phyloP scores from a whole-genome alignment of 2,888 invertebrate species.

The Rhogogaster chlorosoma region DNA sequence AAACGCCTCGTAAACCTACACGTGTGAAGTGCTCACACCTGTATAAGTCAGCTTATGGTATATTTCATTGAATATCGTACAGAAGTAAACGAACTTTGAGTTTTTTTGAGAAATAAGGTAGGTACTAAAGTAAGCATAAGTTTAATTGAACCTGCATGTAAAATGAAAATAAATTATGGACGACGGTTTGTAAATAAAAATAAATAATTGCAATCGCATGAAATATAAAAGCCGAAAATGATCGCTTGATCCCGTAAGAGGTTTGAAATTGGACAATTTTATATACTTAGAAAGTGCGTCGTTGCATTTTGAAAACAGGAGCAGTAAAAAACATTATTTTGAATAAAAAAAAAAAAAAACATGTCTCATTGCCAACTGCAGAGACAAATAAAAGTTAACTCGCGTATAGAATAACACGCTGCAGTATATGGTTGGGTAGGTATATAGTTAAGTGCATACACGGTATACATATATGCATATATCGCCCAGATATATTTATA shows the following conservation, averaged over 20 bases:
- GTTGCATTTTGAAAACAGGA: neutral
- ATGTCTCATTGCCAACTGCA: slow-evolving; percentile 3
- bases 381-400: neutral
- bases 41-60: neutral
- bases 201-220: neutral
- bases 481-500: neutral
- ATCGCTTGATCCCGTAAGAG: neutral
- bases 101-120: neutral
- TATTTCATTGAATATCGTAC: neutral
- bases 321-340: neutral
- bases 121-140: neutral
- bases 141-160: neutral
- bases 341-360: neutral
- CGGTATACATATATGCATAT: neutral
- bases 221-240: neutral
- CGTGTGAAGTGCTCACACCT: neutral
- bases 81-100: neutral
- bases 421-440: neutral
- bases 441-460: neutral
- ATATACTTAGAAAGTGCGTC: neutral
- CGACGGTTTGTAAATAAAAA: neutral
- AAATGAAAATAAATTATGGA: neutral
- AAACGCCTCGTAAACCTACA: neutral
- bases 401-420: slow-evolving; percentile 12
- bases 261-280: neutral